Conservation (phyloP, 2,113 vertebrate genomes). For the Motacilla alba region DNA sequence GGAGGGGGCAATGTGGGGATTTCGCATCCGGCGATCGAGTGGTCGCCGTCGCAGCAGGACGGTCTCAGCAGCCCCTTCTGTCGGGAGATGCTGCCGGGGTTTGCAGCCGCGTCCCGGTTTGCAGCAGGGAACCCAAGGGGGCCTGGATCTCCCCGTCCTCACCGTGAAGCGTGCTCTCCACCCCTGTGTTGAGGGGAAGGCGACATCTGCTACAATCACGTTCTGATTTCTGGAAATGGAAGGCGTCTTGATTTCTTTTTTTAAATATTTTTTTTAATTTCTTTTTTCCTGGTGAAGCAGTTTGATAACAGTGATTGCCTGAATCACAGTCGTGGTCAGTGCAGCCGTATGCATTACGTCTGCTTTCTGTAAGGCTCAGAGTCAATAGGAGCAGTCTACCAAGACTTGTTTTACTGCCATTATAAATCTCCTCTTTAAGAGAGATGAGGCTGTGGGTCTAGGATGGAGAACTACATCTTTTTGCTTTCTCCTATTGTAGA, state of each 20-base stretch:
- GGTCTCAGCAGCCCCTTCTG: neutral
- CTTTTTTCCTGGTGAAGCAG: neutral
- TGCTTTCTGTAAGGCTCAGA: neutral
- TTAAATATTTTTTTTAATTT: too few species aligned
- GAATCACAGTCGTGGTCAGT: neutral
- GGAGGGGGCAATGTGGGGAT: neutral
- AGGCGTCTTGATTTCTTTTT: neutral
- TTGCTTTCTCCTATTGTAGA: neutral
- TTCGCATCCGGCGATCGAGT: neutral
- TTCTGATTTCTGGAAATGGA: neutral
- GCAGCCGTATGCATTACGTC: neutral
- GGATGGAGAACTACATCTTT: neutral
- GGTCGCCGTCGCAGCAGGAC: neutral
- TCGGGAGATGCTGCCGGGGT: neutral
- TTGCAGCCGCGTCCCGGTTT: neutral
- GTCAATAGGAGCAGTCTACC: neutral
- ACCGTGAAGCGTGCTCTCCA: neutral
- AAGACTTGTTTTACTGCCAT: neutral
- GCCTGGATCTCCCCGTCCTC: neutral
- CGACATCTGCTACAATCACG: neutral
- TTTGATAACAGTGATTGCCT: neutral
- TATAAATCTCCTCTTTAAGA: neutral
- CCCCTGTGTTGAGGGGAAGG: neutral
- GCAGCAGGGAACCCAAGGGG: accelerated
- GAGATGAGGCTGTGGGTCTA: neutral